These are phyloP conservation scores for Lymantria dispar DNA, from an alignment of 2,888 invertebrate species.

Conservation along the genomic window DNA sequence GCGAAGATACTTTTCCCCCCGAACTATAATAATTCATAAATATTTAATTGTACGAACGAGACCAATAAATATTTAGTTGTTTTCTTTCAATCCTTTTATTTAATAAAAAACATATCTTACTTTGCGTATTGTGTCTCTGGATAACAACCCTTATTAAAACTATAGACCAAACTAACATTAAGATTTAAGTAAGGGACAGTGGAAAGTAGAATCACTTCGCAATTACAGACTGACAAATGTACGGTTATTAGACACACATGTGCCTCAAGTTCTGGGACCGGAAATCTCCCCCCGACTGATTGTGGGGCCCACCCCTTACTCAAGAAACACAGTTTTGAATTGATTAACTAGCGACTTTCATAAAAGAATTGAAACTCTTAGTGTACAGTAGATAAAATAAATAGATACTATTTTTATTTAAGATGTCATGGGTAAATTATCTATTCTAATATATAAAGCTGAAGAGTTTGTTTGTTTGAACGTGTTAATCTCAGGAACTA, in stretches of 20 bases:
- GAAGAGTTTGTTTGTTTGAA: no score
- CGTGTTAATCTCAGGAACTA: no score
- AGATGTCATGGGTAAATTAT: no score
- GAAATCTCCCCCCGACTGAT: conserved; percentile 9
- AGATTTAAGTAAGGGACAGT: conserved; percentile 76
- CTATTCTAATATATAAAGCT: no score
- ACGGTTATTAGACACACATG: conserved; percentile 78
- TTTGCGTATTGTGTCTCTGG: background rate
- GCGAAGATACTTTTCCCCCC: no score
- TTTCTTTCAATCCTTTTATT: no score
- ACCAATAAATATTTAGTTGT: no score
- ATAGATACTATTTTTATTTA: no score
- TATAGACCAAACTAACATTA: conserved; percentile 68
- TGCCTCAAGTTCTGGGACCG: conserved; percentile 56
- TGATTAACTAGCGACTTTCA: conserved; percentile 15
- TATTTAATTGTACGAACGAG: no score
- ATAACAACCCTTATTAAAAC: conserved; percentile 21
- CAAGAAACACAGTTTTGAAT: conserved; percentile 32
- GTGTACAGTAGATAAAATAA: background rate
- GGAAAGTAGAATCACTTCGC: conserved; percentile 75
- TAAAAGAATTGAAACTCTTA: background rate
- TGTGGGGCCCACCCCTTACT: conserved; percentile 18
- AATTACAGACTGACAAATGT: conserved; percentile 81
- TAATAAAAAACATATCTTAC: background rate
- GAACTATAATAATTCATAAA: no score